These are phyloP conservation scores for Caenorhabditis auriculariae DNA, from an alignment of 2,888 invertebrate genomes.

Conservation along the genomic window DNA sequence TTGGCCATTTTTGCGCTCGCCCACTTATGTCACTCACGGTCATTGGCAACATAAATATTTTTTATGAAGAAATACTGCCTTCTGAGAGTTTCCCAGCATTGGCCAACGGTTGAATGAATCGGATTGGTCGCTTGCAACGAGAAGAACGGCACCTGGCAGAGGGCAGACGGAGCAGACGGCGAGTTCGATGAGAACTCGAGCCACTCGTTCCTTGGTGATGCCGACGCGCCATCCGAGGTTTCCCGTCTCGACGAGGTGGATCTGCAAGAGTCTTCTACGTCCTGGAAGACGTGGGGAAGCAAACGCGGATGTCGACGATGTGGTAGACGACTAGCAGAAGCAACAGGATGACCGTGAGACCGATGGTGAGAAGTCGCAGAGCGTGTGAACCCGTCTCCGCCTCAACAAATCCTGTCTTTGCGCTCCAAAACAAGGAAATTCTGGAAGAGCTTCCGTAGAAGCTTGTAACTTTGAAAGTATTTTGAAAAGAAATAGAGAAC, in stretches of 20 bases:
- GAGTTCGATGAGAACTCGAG: conserved; percentile 75
- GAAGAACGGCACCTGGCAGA: conserved; percentile 52
- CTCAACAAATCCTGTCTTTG: no score
- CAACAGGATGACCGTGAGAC: conserved; percentile 97
- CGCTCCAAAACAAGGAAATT: conserved; percentile 1
- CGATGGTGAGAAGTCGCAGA: conserved; percentile 38
- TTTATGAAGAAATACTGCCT: no score
- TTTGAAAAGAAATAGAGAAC: no score
- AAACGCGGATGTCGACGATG: conserved; percentile 99
- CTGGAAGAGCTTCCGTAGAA: no score
- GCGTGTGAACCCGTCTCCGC: conserved; percentile 17
- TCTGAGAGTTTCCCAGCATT: no score
- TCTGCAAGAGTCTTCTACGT: conserved; percentile 74
- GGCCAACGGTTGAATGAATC: no score
- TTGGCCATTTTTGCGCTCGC: no score
- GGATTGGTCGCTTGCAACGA: no score
- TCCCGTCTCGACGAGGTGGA: conserved; percentile 99
- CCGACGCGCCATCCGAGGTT: conserved; percentile 99
- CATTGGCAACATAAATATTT: no score
- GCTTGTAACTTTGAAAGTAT: no score
- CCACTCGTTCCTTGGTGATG: conserved; percentile 94
- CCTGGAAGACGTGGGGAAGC: no score
- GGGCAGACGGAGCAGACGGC: conserved; percentile 86
- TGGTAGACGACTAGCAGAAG: conserved; percentile 99
- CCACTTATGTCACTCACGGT: no score